These are phyloP conservation scores for Pseudochirops cupreus DNA, from an alignment of 2,797 vertebrate genomes.

Conservation along the genomic window DNA sequence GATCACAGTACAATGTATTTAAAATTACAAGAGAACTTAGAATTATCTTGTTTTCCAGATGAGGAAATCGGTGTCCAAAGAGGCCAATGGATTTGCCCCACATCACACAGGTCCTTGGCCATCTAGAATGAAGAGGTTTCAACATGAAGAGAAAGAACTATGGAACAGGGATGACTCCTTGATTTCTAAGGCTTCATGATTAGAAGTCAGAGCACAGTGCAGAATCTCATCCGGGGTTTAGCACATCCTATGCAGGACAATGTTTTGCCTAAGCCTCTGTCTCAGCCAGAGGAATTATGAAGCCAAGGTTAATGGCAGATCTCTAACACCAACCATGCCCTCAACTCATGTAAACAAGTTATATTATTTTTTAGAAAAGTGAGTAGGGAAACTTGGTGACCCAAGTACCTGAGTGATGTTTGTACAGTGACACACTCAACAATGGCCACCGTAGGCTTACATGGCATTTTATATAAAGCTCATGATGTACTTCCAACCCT, in stretches of 20 bases:
- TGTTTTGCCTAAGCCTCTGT: constrained; percentile 48
- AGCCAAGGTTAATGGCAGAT: background rate
- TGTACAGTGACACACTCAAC: background rate
- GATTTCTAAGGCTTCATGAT: constrained; percentile 8
- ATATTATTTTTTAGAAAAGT: constrained; percentile 22
- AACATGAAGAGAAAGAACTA: background rate
- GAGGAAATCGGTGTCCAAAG: background rate
- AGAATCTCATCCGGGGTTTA: constrained; percentile 47
- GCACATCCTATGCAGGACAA: constrained; percentile 8
- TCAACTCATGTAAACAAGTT: background rate
- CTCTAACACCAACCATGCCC: background rate
- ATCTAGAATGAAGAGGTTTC: background rate
- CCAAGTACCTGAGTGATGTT: background rate
- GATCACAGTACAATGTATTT: background rate
- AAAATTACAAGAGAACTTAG: background rate
- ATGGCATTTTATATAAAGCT: background rate
- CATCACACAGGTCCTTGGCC: background rate
- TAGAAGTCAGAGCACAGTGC: constrained; percentile 40
- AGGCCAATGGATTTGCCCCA: background rate
- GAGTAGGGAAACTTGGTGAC: background rate
- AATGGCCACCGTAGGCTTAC: background rate
- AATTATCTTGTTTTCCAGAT: background rate
- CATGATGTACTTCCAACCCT: background rate
- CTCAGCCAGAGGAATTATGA: constrained; percentile 41
- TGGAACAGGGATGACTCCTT: background rate